Percentiles rank a stretch among this genome's conserved stretches.
These are phyloP conservation scores for Eupsilia transversa DNA, from an alignment of 2,888 invertebrate species.

Conservation along the genomic window DNA sequence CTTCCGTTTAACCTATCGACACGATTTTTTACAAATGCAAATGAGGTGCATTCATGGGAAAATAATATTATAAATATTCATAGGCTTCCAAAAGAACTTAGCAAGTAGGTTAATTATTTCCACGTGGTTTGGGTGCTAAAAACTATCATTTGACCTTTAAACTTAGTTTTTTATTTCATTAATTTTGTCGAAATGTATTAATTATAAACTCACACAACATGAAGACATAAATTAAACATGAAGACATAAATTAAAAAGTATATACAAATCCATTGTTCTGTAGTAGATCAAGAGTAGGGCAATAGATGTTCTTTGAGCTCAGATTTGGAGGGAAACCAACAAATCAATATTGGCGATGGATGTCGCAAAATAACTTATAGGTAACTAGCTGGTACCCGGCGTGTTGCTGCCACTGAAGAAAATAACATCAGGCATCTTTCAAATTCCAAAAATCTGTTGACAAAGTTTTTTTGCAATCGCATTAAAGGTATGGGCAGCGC, in stretches of 20 bases:
- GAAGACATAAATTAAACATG: too few species aligned
- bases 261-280: too few species aligned
- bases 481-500: too few species aligned
- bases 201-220: too few species aligned
- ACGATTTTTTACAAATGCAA: not conserved
- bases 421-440: too few species aligned
- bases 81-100: not conserved
- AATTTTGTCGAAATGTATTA: too few species aligned
- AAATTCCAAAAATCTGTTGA: too few species aligned
- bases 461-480: too few species aligned
- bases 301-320: not conserved
- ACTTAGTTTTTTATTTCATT: too few species aligned
- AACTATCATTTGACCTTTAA: not conserved
- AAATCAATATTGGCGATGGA: not conserved
- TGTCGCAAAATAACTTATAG: not conserved
- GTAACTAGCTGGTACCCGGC: not conserved
- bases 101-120: constrained; percentile 27
- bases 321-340: not conserved
- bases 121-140: not conserved
- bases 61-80: constrained; percentile 20
- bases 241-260: too few species aligned
- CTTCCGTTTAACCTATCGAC: not conserved
- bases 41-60: not conserved
- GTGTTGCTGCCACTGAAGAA: too few species aligned
- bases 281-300: too few species aligned